Evolutionary conservation across 2,888 invertebrate genomes (phyloP), one percentile per base, ranked within the genome.

Genomic region (Gonocerus acuteangulatus): DNA sequence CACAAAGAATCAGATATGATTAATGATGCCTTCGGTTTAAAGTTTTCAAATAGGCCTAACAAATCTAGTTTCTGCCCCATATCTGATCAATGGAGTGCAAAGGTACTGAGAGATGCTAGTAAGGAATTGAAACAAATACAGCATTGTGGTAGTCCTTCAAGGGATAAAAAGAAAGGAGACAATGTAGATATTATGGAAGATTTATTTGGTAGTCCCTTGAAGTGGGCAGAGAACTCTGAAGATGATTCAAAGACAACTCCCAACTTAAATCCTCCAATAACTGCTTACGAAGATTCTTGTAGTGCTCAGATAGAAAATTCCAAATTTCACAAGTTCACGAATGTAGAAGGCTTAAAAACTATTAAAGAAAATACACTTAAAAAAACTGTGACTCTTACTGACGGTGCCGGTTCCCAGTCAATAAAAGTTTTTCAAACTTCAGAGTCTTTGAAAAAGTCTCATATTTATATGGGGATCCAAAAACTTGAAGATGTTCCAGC

Each of bases 201-300:
- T 21, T 32, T 60, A 27, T 64, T 64, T 49, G 64, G 64, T 19
- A 64, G 64, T 47, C 64, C 64, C 7, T 16, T 62, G 1, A 64
- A 64, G 42, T 64, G 64, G 64, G 27, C 64, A 11, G 64, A 64
- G 7, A 60, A 64, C 23, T 60, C 59, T 1, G n/a, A 23, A 15
- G 61, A 61, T 39, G 56, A 61, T 15, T 13, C 15, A 6, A 48
- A 44, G 34, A 22, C 15, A 16, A 15, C 21, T 7, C n/a, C 19
- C 45, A 57, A 42, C 42, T 18, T 49, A 18, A 48, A 39, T 42
- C 54, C 64, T 52, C 61, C 64, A 21, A 48, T 52, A 4, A 48
- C 45, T 15, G 61, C 61, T 9, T 64, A 52, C 59, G 64, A 64
- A 34, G 64, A 64, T 21, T 64, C 64, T 11, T 62, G 61, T 23